Conservation (phyloP, 2,888 invertebrate genomes). For the Platycheirus albimanus region DNA sequence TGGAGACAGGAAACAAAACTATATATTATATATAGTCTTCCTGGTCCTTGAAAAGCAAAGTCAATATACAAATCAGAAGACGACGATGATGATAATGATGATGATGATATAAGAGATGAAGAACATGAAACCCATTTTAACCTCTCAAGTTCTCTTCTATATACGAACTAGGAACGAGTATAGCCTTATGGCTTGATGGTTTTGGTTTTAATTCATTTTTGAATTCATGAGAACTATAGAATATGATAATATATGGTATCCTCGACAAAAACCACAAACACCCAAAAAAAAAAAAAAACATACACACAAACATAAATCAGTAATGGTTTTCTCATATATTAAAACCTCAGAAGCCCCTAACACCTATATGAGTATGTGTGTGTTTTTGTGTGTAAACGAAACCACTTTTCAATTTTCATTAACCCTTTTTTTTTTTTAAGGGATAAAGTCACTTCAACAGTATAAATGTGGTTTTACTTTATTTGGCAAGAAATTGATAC, state of each 20-base stretch:
- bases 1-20: no score
- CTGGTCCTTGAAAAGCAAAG: conserved; percentile 12
- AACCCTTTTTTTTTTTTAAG: not conserved
- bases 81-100: no score
- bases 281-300: no score
- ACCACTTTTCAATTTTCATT: not conserved
- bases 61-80: conserved; percentile 29
- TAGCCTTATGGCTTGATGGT: not conserved
- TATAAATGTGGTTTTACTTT: not conserved
- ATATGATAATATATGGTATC: conserved; percentile 12
- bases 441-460: not conserved
- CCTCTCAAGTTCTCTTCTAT: conserved; percentile 6
- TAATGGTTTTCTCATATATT: conserved; percentile 55
- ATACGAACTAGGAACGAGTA: not conserved
- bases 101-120: not conserved
- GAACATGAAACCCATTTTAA: not conserved
- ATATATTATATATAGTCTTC: not conserved
- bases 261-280: conserved; percentile 41
- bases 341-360: conserved; percentile 24
- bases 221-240: conserved; percentile 28
- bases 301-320: conserved; percentile 38
- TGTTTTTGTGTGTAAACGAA: not conserved
- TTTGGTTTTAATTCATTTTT: conserved; percentile 31
- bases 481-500: not conserved
- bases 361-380: conserved; percentile 8